phyloP scores from a whole-genome alignment of 2,797 vertebrate species.

The Sebastes glaucus region DNA sequence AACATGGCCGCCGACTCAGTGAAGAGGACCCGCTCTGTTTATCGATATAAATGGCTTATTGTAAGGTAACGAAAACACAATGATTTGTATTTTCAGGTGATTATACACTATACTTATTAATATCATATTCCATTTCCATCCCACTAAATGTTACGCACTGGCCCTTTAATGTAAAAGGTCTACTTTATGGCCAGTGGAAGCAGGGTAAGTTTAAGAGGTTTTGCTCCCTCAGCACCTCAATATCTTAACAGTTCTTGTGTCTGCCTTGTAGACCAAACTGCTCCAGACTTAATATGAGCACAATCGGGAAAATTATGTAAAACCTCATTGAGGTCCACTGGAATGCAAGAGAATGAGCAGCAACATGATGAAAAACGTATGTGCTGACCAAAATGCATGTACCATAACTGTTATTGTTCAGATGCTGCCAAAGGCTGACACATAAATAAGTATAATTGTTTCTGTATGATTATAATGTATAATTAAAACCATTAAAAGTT shows the following conservation, averaged over 20 bases:
- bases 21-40: no score
- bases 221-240: conserved; percentile 17
- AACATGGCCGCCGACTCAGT: no score
- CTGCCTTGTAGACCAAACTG: conserved; percentile 8
- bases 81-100: no score
- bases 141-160: background rate
- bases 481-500: background rate
- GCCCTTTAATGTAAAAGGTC: conserved; percentile 12
- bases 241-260: conserved; percentile 28
- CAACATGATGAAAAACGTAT: background rate
- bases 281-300: conserved; percentile 19
- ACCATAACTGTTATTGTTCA: background rate
- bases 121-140: background rate
- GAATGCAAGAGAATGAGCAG: conserved; percentile 12
- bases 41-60: background rate
- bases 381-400: background rate
- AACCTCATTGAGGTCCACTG: background rate
- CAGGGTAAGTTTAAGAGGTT: conserved; percentile 18
- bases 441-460: background rate
- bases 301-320: conserved; percentile 25
- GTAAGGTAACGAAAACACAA: no score
- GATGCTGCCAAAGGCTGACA: background rate
- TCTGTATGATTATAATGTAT: background rate
- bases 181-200: conserved; percentile 13
- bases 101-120: no score